Evolutionary conservation across 2,113 vertebrate species (phyloP).

Genomic region (Stigmatopora nigra): DNA sequence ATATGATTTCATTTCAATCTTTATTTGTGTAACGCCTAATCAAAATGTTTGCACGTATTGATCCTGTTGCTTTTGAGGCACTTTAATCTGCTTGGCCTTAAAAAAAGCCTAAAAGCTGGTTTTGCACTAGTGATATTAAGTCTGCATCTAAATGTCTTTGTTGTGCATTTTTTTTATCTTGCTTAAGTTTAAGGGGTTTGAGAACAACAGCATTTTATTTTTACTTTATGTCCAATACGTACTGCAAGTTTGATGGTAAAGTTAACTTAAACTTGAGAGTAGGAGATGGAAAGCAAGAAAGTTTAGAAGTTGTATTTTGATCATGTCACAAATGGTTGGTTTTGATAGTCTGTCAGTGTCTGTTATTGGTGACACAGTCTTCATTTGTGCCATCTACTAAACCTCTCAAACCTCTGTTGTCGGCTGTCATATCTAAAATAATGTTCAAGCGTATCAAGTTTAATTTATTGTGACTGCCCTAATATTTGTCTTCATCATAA

Average conservation of each 20-base stretch:
- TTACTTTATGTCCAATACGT: too few relatives aligned
- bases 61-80: too few relatives aligned
- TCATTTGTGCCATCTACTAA: slow-evolving; percentile 10
- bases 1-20: too few relatives aligned
- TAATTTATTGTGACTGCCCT: slow-evolving; percentile 9
- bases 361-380: slow-evolving; percentile 9
- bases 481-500: not conserved
- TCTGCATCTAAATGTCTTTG: too few relatives aligned
- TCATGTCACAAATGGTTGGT: slow-evolving; percentile 6
- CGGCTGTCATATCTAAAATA: slow-evolving; percentile 11
- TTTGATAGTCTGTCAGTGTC: slow-evolving; percentile 5
- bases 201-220: too few relatives aligned
- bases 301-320: slow-evolving; percentile 3
- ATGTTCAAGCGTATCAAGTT: slow-evolving; percentile 4
- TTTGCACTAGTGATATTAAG: too few relatives aligned
- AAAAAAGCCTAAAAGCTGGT: too few relatives aligned
- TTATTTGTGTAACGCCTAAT: not conserved
- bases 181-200: too few relatives aligned
- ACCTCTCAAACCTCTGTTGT: not conserved
- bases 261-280: slow-evolving; percentile 6
- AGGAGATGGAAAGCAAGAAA: not conserved
- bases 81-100: too few relatives aligned
- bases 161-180: too few relatives aligned
- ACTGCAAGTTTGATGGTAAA: too few relatives aligned
- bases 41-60: slow-evolving; percentile 11